Evolutionary conservation across 2,113 vertebrate species (phyloP).

Genomic region (Echinops telfairi): DNA sequence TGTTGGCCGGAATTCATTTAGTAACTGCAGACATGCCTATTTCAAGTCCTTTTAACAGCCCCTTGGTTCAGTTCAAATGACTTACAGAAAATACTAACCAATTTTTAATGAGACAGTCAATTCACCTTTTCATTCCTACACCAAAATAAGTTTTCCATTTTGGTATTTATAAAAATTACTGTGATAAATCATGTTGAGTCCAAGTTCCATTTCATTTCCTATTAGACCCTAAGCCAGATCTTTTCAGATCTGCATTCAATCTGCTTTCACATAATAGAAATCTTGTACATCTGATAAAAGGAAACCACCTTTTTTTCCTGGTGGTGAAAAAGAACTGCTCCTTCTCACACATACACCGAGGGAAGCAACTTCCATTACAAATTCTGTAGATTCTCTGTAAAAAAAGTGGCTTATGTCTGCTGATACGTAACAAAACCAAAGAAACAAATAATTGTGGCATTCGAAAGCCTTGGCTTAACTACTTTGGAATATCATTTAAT

Average conservation of each 20-base stretch:
- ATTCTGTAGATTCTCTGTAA: neutral
- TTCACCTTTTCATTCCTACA: slow-evolving; percentile 60
- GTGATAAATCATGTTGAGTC: slow-evolving; percentile 64
- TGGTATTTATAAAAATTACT: slow-evolving; percentile 77
- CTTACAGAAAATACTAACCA: slow-evolving; percentile 36
- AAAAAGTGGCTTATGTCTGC: neutral
- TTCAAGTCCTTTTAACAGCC: slow-evolving; percentile 64
- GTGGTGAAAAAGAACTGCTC: slow-evolving; percentile 36
- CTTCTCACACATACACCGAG: slow-evolving; percentile 14
- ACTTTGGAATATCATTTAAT: slow-evolving; percentile 54
- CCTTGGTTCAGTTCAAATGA: slow-evolving; percentile 54
- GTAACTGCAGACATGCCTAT: slow-evolving; percentile 13
- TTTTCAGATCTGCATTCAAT: slow-evolving; percentile 25
- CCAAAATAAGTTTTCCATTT: slow-evolving; percentile 67
- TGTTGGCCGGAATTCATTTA: slow-evolving; percentile 24
- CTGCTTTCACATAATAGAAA: slow-evolving; percentile 69
- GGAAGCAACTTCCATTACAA: slow-evolving; percentile 36
- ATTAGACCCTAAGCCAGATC: slow-evolving; percentile 61
- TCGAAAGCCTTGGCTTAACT: neutral
- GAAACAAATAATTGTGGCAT: neutral
- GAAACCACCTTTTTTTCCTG: slow-evolving; percentile 60
- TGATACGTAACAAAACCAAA: slow-evolving; percentile 62
- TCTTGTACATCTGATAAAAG: neutral
- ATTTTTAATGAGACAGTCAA: slow-evolving; percentile 62
- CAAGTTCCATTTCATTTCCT: slow-evolving; percentile 62